Percentiles rank a stretch among this genome's conserved stretches.
Evolutionary conservation across 2,113 vertebrate species (phyloP).

Genomic region (Catagonus wagneri): DNA sequence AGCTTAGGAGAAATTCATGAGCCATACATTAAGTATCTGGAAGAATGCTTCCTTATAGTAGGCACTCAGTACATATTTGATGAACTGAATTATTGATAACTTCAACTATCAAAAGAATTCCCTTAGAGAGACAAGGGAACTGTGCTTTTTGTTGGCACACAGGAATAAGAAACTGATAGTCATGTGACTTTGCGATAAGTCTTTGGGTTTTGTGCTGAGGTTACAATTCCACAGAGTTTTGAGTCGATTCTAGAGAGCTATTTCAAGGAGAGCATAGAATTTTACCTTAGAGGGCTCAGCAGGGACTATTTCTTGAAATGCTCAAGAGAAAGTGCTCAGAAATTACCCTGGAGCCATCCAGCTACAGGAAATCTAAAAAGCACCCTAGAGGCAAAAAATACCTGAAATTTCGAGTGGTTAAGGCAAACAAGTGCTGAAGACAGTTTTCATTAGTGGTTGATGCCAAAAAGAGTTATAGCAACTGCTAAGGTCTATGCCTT

Average conservation of each 20-base stretch:
- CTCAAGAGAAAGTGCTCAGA: conserved; percentile 25
- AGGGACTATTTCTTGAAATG: neutral
- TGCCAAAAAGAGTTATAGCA: neutral
- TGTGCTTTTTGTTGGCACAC: neutral
- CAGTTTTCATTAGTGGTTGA: neutral
- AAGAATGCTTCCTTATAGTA: neutral
- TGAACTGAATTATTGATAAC: neutral
- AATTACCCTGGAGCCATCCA: neutral
- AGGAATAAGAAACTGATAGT: neutral
- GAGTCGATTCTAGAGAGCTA: neutral
- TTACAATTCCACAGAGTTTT: neutral
- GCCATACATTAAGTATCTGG: neutral
- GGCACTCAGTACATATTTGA: neutral
- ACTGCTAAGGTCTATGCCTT: neutral
- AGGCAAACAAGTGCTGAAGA: neutral
- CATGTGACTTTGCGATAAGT: neutral
- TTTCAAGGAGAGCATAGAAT: neutral
- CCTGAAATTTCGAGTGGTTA: neutral
- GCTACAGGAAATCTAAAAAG: neutral
- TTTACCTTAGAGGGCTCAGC: neutral
- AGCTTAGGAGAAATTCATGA: neutral
- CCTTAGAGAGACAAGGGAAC: neutral
- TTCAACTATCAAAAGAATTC: neutral
- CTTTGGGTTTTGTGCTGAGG: neutral
- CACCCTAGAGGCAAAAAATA: neutral